Evolutionary conservation across 2,113 vertebrate genomes (phyloP).

Genomic region (Zootoca vivipara): DNA sequence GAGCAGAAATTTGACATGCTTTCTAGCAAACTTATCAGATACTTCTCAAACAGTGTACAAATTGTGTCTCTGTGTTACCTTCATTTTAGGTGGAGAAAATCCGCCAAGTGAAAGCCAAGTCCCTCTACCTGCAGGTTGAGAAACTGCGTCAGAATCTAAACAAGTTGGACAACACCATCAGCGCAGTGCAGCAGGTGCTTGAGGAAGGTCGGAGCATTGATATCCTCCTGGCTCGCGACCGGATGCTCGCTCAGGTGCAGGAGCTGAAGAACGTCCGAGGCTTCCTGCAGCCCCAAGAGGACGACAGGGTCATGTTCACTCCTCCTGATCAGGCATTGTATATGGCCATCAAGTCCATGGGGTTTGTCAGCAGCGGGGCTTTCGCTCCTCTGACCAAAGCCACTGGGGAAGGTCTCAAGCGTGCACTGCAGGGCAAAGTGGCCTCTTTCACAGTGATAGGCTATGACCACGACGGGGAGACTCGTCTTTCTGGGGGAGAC

Average conservation of each 20-base stretch:
- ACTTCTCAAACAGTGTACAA: neutral
- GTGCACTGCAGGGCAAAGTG: slow-evolving; percentile 91
- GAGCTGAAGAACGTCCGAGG: slow-evolving; percentile 92
- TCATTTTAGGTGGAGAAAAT: slow-evolving; percentile 94
- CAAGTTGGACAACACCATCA: slow-evolving; percentile 95
- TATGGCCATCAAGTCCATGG: slow-evolving; percentile 94
- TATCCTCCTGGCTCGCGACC: slow-evolving; percentile 91
- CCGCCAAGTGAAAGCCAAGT: slow-evolving; percentile 97
- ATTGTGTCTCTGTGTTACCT: neutral
- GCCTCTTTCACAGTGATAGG: slow-evolving; percentile 94
- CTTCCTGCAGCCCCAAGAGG: slow-evolving; percentile 93
- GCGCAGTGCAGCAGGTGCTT: slow-evolving; percentile 93
- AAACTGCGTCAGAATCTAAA: slow-evolving; percentile 95
- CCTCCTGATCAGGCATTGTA: slow-evolving; percentile 93
- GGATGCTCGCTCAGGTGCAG: slow-evolving; percentile 95
- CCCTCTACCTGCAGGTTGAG: slow-evolving; percentile 96
- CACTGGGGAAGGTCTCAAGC: slow-evolving; percentile 91
- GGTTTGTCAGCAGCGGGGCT: slow-evolving; percentile 94
- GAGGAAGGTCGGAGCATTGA: slow-evolving; percentile 94
- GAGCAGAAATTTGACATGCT: neutral
- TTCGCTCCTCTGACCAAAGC: slow-evolving; percentile 95
- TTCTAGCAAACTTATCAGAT: neutral
- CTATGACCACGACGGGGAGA: slow-evolving; percentile 94
- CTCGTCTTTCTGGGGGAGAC: slow-evolving; percentile 91
- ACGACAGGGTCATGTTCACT: slow-evolving; percentile 94